Conservation (phyloP, 2,797 vertebrate species). For the Varecia variegata region DNA sequence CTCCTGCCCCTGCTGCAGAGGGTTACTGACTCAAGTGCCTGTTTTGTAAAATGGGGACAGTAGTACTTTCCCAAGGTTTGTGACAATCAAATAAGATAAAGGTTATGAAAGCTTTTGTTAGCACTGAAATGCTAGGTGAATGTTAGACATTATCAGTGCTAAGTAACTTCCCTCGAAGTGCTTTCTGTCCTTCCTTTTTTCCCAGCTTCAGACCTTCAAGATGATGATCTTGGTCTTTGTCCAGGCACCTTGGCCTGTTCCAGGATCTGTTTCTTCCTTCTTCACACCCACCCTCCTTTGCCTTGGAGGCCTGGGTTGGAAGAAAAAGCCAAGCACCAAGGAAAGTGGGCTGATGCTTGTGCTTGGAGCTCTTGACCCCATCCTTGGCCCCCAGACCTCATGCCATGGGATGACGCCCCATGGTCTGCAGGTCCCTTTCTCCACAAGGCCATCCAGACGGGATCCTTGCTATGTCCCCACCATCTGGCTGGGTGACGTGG, state of each 20-base stretch:
- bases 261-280: not conserved
- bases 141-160: not conserved
- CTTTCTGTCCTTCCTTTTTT: constrained; percentile 13
- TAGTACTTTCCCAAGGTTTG: not conserved
- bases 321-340: not conserved
- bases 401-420: not conserved
- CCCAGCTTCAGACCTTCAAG: not conserved
- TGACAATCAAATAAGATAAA: not conserved
- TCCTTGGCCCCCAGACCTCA: not conserved
- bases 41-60: not conserved
- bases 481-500: not conserved
- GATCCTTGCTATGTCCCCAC: not conserved
- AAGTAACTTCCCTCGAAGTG: not conserved
- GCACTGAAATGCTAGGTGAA: not conserved
- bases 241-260: not conserved
- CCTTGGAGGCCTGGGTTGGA: not conserved
- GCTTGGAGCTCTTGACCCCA: not conserved
- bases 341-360: not conserved
- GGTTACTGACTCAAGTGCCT: not conserved
- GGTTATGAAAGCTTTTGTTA: not conserved
- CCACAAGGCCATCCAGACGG: not conserved
- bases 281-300: not conserved
- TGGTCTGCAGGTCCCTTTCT: not conserved
- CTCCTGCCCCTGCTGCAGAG: not conserved
- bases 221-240: not conserved